Evolutionary conservation across 2,888 invertebrate species (phyloP).

Genomic region (Geophilus truncorum): DNA sequence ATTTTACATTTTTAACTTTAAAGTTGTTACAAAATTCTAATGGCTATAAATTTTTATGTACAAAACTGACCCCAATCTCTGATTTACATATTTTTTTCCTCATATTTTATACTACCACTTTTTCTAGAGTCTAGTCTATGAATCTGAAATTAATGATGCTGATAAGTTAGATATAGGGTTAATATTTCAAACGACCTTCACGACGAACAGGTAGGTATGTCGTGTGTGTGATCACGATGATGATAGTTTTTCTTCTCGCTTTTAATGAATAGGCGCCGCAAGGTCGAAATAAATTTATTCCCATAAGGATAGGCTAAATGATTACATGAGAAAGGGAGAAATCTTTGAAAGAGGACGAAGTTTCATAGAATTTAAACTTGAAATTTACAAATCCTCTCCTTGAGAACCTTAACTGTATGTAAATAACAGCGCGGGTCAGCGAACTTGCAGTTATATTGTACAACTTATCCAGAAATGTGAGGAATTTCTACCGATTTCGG

Average conservation of each 20-base stretch:
- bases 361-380: neutral
- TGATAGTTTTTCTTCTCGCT: neutral
- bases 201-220: slow-evolving; percentile 10
- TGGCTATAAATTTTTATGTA: neutral
- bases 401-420: neutral
- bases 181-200: slow-evolving; percentile 16
- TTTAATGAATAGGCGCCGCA: slow-evolving; percentile 25
- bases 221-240: neutral
- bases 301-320: neutral
- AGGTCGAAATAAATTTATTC: slow-evolving; percentile 24
- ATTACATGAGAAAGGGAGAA: neutral
- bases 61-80: slow-evolving; percentile 21
- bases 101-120: neutral
- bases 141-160: neutral
- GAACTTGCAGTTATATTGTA: too few species aligned
- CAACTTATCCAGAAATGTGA: too few species aligned
- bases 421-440: neutral
- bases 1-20: neutral
- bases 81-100: neutral
- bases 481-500: too few species aligned
- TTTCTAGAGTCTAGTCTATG: neutral
- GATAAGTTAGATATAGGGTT: slow-evolving; percentile 10
- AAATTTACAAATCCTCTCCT: neutral
- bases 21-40: neutral
- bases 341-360: neutral